Evolutionary conservation across 2,113 vertebrate species (phyloP), one percentile per base, ranked within the genome.

Genomic region (Chitala chitala): DNA sequence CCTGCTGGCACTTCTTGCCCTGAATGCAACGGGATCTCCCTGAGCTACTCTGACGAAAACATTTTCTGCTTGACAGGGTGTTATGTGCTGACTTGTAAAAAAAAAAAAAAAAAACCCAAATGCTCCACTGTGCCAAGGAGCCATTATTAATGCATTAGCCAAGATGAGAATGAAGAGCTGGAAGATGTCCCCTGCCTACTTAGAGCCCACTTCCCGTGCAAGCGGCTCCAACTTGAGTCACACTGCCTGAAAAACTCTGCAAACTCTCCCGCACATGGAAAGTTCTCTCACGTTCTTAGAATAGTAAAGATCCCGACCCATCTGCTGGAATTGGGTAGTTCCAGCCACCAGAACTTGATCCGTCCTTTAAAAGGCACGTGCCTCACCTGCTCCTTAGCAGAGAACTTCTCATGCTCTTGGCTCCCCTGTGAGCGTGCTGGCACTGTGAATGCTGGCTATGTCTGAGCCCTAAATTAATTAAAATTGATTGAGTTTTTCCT

Each of bases 61-160:
- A 17, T 71, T 40, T 56, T 51, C 68, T 44, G 51, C 56, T 69
- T 54, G 54, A 54, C 72, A 72, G 75, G 68, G 71, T 75, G 20
- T 71, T 77, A 46, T 75, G 68, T 78, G 71, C 71, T 70, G 74
- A 76, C 73, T 69, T 68, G 74, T 65, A 76, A 56, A 75, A 74
- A 38, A 40, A 46, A 75, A 74, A 66, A 76, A 56, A 75, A 74
- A 38, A 40, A 46, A 75, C 71, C 17, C 22, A 56, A 71, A 70
- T 65, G 73, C 70, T 72, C 73, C 68, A 63, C 73, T 72, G 76
- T 54, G 71, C 44, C 68, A 71, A 75, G 53, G 77, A 76, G 63
- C 61, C 74, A 75, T 78, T 72, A 78, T 80, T 83, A 83, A 77
- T 78, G 80, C 53, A 76, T 72, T 73, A 76, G 69, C 20, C 17